phyloP scores from a whole-genome alignment of 2,113 vertebrate genomes.

The Electrona antarctica region DNA sequence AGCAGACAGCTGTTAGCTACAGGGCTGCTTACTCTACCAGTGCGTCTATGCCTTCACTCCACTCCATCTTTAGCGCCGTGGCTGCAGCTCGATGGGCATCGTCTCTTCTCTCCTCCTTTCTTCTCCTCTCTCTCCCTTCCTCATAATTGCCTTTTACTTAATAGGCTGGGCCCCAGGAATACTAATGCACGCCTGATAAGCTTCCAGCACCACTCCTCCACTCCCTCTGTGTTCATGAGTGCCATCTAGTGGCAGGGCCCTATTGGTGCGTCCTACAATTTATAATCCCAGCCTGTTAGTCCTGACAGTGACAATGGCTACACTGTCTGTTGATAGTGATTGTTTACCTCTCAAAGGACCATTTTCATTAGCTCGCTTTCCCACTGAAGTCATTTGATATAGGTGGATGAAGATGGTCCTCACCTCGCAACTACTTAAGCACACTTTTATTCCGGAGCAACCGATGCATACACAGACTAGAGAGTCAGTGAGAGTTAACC shows the following conservation, averaged over 20 bases:
- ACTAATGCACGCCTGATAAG: constrained; percentile 70
- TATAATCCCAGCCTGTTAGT: constrained; percentile 9
- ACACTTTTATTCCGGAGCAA: too few species aligned
- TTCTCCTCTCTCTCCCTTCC: constrained; percentile 65
- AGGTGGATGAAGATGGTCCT: constrained; percentile 36
- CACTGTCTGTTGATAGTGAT: constrained; percentile 27
- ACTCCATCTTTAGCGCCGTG: constrained; percentile 62
- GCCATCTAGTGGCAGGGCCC: constrained; percentile 72
- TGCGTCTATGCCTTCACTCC: constrained; percentile 45
- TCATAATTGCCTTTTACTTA: constrained; percentile 83
- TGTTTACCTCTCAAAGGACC: constrained; percentile 34
- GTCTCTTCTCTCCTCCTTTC: constrained; percentile 53
- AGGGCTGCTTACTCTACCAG: constrained; percentile 51
- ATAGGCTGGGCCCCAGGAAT: constrained; percentile 75
- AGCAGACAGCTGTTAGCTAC: constrained; percentile 54
- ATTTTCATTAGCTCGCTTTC: constrained; percentile 47
- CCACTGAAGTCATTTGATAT: constrained; percentile 29
- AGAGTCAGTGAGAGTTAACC: constrained; percentile 75
- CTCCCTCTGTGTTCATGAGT: constrained; percentile 49
- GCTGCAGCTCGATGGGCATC: constrained; percentile 70
- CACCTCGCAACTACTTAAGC: constrained; percentile 3
- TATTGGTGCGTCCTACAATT: constrained; percentile 27
- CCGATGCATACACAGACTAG: constrained; percentile 51
- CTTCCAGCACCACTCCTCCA: constrained; percentile 31
- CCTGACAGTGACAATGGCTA: constrained; percentile 30